Base-by-base conservation (phyloP, 2,113 vertebrate species). In the Crypturellus undulatus region DNA sequence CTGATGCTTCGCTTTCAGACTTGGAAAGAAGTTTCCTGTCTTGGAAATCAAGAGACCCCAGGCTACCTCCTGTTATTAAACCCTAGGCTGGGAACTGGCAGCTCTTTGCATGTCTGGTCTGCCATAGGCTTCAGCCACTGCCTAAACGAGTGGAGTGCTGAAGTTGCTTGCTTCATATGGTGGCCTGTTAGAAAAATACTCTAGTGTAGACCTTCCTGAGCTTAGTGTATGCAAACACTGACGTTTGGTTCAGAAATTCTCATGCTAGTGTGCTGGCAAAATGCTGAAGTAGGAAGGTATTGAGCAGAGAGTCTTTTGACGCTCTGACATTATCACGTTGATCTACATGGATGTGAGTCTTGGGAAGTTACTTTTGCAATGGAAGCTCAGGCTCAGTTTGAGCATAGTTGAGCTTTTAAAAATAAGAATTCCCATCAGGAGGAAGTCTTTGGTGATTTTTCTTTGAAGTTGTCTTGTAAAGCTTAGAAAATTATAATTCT, bases 241-340 rank as follows among this genome's bases (percentile, higher is more conserved):
- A 72, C 64, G 68, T 42, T 40, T 18, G 11, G 12, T 28, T 38
- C 10, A 71, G 75, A 67, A 8, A 20, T 88, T 88, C 77, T 62
- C 15, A 6, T 54, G 20, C 10, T 67, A 11, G 25, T 64, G 6
- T 45, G 16, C 24, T 93, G 32, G 32, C 56, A 64, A 75, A 83
- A 64, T 54, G 25, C 0, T 0, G 1, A 26, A 76, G 16, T 11
- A 42, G 64, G 51, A 72, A 12, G 10, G 26, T 42, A 32, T 59
- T 42, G 54, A 43, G 21, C 4, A 1, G n/a, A 1, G n/a, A 83
- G 59, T 62, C 64, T 30, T 85, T 45, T 47, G 59, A 36, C 45
- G 4, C 43, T 79, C 14, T 24, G 40, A 30, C 1, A 0, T 8
- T 7, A 24, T 86, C 21, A 5, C 0, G 0, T 24, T 5, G 8